phyloP scores from a whole-genome alignment of 2,113 vertebrate genomes.

The Isurus oxyrinchus region DNA sequence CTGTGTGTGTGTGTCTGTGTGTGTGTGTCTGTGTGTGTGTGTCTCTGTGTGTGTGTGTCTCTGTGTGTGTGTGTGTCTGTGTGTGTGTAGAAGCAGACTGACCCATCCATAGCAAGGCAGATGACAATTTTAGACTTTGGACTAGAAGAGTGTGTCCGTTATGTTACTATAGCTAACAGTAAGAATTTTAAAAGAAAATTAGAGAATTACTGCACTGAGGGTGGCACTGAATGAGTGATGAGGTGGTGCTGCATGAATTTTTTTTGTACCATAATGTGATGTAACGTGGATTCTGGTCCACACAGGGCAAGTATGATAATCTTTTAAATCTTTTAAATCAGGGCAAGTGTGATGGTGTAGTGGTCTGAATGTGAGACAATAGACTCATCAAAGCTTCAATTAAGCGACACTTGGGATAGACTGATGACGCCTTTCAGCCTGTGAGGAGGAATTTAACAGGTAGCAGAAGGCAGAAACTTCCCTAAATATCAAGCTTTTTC shows the following conservation, averaged over 20 bases:
- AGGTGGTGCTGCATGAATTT: background rate
- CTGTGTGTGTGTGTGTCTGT: background rate
- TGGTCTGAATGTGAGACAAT: background rate
- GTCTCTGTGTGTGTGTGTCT: background rate
- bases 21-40: no score
- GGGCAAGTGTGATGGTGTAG: background rate
- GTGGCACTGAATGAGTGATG: background rate
- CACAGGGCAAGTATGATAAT: background rate
- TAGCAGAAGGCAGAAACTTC: background rate
- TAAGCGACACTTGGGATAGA: background rate
- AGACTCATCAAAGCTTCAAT: background rate
- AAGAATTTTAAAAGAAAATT: background rate
- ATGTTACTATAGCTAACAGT: background rate
- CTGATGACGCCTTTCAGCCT: no score
- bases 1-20: background rate
- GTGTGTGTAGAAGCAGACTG: background rate
- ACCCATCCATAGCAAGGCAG: background rate
- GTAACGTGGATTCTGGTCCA: background rate
- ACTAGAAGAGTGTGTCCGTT: background rate
- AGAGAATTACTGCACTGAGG: background rate
- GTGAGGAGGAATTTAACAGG: background rate
- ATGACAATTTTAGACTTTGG: background rate
- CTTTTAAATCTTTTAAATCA: no score
- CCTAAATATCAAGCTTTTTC: background rate
- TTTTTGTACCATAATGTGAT: background rate